Base-by-base conservation (phyloP, 2,888 invertebrate species). In the Heptascelio sp. region DNA sequence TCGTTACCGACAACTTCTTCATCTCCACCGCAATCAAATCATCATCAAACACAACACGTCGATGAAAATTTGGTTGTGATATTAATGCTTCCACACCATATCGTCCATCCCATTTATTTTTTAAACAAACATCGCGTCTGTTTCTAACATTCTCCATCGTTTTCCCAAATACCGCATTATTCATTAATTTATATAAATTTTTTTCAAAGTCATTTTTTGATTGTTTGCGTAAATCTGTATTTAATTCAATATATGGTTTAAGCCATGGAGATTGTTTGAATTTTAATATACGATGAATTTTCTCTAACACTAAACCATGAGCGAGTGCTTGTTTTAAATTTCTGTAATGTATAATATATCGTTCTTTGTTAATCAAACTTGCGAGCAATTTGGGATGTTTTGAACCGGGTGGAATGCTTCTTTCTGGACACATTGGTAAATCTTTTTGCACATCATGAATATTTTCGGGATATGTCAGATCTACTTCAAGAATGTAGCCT, bases 151-250 rank as follows among this genome's bases (percentile, higher is more conserved):
- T 53, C 13, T 53, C 67, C 37, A 67, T 37, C 0, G 67, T 67
- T n/a, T 67, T 67, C 8, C 67, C 53, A 23, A 67, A 67, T 1
- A 67, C 53, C 4, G 51, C 17, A 9, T 67, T 67, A 37, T 53
- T 67, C 37, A 67, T 37, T n/a, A 67, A 25, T 37, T 67, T 67
- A 25, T 25, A 53, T 11, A 65, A 51, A 51, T 65, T 65, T 51
- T 26, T 51, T 26, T 65, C 51, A 51, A 65, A 65, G 2, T 30
- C 30, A 19, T 65, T 65, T 19, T 17, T 51, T 0, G 53, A 51
- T 8, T 30, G 2, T 53, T 51, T 37, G 21, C 67, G 2, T n/a
- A 67, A 53, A 1, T 51, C 23, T 21, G 34, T 67, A 53, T 67
- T 53, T 53, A 53, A 37, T n/a, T 67, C 49, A 23, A 37, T 67